Evolutionary conservation across 2,888 invertebrate genomes (phyloP).

Genomic region (Dynastes maya): DNA sequence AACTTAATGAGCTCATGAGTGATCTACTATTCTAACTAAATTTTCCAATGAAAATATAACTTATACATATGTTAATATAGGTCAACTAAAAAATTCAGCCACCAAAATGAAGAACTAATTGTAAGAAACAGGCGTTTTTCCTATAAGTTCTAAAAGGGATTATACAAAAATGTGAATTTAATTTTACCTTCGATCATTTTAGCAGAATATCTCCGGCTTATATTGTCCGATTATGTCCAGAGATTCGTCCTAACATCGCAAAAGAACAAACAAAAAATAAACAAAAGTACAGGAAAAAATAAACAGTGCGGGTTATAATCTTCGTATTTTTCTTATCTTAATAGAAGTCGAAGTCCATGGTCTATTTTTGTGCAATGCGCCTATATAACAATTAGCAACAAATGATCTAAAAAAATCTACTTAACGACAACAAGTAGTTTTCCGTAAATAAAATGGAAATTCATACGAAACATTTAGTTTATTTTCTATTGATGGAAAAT

Average conservation of each 20-base stretch:
- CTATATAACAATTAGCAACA: not conserved
- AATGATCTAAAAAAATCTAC: too few relatives aligned
- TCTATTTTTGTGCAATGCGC: slow-evolving; percentile 50
- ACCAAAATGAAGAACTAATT: not conserved
- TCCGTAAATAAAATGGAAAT: not conserved
- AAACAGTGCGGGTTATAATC: slow-evolving; percentile 72
- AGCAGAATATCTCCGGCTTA: slow-evolving; percentile 87
- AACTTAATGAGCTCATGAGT: too few relatives aligned
- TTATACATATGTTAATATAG: not conserved
- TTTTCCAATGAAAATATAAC: too few relatives aligned
- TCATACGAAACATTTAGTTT: not conserved
- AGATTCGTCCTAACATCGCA: slow-evolving; percentile 77
- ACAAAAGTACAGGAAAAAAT: slow-evolving; percentile 65
- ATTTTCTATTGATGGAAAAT: not conserved
- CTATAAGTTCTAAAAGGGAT: not conserved
- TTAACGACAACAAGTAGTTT: too few relatives aligned
- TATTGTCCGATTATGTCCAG: slow-evolving; percentile 86
- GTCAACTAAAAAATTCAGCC: not conserved
- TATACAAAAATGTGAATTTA: not conserved
- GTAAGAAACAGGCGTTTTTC: not conserved
- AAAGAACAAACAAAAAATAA: slow-evolving; percentile 52
- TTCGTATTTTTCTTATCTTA: slow-evolving; percentile 53
- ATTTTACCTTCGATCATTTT: slow-evolving; percentile 65
- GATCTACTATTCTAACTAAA: too few relatives aligned
- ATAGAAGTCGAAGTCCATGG: too few relatives aligned